These are phyloP conservation scores for Torymus tubicola DNA, from an alignment of 2,888 invertebrate species.

Conservation along the genomic window DNA sequence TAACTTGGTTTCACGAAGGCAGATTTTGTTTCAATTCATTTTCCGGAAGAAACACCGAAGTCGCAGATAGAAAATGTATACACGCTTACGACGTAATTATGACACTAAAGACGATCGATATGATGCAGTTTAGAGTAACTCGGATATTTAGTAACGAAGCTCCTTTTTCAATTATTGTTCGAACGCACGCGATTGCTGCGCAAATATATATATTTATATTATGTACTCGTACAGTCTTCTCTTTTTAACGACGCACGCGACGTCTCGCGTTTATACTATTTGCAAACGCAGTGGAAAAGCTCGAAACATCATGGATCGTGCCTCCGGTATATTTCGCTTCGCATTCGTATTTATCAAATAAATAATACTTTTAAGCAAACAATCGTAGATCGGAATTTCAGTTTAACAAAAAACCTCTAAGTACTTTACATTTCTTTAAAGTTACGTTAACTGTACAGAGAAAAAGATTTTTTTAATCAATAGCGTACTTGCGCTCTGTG, in stretches of 20 bases:
- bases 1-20: slow-evolving; percentile 12
- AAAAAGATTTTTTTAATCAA: slow-evolving; percentile 9
- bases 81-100: slow-evolving; percentile 40
- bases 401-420: slow-evolving; percentile 27
- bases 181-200: slow-evolving; percentile 40
- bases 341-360: slow-evolving; percentile 41
- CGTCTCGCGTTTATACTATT: slow-evolving; percentile 18
- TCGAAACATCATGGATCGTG: slow-evolving; percentile 25
- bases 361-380: slow-evolving; percentile 47
- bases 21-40: neutral
- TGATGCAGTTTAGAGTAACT: slow-evolving; percentile 50
- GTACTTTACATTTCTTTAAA: slow-evolving; percentile 29
- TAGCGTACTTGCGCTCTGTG: neutral
- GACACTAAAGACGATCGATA: slow-evolving; percentile 53
- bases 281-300: slow-evolving; percentile 32
- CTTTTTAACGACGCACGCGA: slow-evolving; percentile 36
- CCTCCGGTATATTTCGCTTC: slow-evolving; percentile 13
- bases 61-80: slow-evolving; percentile 39
- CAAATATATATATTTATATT: slow-evolving; percentile 42
- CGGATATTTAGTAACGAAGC: slow-evolving; percentile 50
- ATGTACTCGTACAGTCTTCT: slow-evolving; percentile 56
- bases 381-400: slow-evolving; percentile 5
- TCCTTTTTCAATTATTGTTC: slow-evolving; percentile 54
- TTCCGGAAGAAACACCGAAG: slow-evolving; percentile 27
- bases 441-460: slow-evolving; percentile 21